phyloP scores from a whole-genome alignment of 23 tunicate genomes.

The Phallusia fumigata region DNA sequence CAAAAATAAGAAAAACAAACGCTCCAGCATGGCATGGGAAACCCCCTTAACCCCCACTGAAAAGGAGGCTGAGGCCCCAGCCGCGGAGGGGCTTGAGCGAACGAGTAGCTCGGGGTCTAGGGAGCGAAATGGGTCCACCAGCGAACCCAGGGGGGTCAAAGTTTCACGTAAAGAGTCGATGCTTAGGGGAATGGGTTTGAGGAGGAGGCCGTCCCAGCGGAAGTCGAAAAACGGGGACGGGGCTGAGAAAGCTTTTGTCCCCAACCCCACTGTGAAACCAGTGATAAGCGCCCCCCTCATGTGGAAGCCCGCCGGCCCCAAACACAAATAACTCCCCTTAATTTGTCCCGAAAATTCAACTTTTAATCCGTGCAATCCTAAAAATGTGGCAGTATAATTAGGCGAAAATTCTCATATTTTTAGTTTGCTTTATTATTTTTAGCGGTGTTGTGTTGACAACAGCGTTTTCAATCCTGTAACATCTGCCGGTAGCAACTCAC shows the following conservation, averaged over 20 bases:
- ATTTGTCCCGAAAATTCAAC: too few species aligned
- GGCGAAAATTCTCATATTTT: too few species aligned
- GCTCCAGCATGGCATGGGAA: conserved; percentile 8
- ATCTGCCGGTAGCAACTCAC: too few species aligned
- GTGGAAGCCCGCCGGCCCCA: conserved; percentile 66
- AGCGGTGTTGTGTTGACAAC: too few species aligned
- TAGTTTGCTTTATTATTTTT: too few species aligned
- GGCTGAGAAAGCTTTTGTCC: neutral
- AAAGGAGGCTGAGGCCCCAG: neutral
- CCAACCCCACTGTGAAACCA: conserved; percentile 6
- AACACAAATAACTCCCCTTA: neutral
- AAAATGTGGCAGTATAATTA: too few species aligned
- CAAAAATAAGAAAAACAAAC: neutral
- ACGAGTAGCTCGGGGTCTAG: neutral
- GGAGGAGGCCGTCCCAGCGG: conserved; percentile 9
- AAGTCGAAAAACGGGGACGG: conserved; percentile 36
- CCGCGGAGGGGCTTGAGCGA: neutral
- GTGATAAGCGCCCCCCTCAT: neutral
- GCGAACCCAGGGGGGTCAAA: conserved; percentile 14
- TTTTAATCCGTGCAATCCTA: too few species aligned
- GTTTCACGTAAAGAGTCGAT: conserved; percentile 41
- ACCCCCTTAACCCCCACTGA: neutral
- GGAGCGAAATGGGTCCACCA: neutral
- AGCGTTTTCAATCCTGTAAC: too few species aligned
- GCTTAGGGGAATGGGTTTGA: conserved; percentile 17